Conservation (phyloP, 35 echinoderm and acorn worm genomes). For the Stichopus chloronotus region DNA sequence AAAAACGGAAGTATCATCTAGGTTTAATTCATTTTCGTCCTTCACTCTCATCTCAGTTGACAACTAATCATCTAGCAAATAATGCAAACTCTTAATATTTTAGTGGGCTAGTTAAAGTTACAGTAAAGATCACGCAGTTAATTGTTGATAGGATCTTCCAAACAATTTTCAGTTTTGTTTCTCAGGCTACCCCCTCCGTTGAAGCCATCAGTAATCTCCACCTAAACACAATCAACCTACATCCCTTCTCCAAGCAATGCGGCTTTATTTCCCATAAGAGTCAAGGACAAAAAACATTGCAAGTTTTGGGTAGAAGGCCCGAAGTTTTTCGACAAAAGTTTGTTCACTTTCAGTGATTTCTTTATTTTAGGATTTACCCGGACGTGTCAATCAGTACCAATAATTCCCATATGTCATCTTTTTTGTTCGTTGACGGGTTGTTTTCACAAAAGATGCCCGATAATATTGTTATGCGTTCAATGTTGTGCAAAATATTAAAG, state of each 20-base stretch:
- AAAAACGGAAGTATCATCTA: too few species aligned
- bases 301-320: background rate
- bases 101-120: too few species aligned
- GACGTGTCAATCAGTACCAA: background rate
- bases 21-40: too few species aligned
- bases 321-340: background rate
- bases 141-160: too few species aligned
- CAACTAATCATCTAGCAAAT: too few species aligned
- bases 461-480: background rate
- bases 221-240: background rate
- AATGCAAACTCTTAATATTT: too few species aligned
- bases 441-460: background rate
- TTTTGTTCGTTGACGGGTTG: background rate
- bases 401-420: background rate
- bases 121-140: too few species aligned
- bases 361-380: background rate
- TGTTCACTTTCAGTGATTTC: background rate
- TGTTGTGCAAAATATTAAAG: background rate
- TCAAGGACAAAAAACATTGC: background rate
- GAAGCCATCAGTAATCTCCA: background rate
- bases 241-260: background rate
- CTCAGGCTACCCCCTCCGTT: background rate
- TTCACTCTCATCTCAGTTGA: too few species aligned
- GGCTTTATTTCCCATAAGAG: constrained; percentile 4
- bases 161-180: too few species aligned